These are phyloP conservation scores for Spilogale gracilis DNA, from an alignment of 2,113 vertebrate species.

Conservation along the genomic window DNA sequence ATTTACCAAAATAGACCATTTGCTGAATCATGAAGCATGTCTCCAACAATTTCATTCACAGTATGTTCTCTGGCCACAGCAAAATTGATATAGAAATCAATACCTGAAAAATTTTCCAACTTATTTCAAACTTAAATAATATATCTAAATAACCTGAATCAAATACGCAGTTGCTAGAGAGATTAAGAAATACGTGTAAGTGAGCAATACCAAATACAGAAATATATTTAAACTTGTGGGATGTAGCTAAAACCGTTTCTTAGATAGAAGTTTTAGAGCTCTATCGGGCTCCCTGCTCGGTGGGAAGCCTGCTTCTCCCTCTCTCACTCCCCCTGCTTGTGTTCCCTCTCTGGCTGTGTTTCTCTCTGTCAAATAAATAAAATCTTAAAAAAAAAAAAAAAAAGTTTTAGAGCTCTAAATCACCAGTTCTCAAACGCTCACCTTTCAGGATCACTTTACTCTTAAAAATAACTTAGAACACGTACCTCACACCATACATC, in stretches of 20 bases:
- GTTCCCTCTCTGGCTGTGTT: too few relatives aligned
- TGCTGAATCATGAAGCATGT: neutral
- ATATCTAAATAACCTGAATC: neutral
- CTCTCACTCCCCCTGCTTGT: too few relatives aligned
- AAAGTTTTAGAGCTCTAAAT: neutral
- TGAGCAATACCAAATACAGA: neutral
- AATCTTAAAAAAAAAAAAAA: too few relatives aligned
- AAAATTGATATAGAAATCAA: neutral
- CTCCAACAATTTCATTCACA: neutral
- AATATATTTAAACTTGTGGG: neutral
- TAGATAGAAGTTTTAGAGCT: neutral
- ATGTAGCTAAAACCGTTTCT: neutral
- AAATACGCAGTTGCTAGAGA: neutral
- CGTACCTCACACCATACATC: neutral
- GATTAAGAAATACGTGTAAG: neutral
- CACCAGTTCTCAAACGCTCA: neutral
- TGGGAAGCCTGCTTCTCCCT: too few relatives aligned
- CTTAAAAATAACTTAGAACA: slow-evolving; percentile 8
- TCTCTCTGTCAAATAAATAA: too few relatives aligned
- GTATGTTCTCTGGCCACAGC: neutral
- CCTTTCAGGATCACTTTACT: neutral
- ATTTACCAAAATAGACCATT: neutral
- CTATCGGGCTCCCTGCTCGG: neutral
- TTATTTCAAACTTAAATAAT: neutral
- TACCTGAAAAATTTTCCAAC: neutral